Percentiles rank a stretch among this genome's conserved stretches.
Conservation (phyloP, 2,888 invertebrate species). For the Itoplectis maculator region DNA sequence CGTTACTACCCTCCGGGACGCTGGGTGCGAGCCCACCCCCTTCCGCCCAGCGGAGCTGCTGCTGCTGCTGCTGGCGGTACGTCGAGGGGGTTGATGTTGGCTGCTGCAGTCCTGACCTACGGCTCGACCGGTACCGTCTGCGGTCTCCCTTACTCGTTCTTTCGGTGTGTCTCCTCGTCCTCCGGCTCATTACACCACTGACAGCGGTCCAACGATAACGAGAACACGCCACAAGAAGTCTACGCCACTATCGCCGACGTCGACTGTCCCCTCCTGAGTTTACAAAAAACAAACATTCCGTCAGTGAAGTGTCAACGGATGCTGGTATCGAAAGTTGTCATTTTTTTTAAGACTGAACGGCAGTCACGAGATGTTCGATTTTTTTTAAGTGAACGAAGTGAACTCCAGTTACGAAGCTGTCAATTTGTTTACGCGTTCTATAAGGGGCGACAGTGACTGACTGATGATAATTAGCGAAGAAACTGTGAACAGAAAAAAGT, state of each 20-base stretch:
- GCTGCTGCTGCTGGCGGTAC: slow-evolving; percentile 53
- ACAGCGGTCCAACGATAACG: slow-evolving; percentile 13
- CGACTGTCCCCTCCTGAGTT: neutral
- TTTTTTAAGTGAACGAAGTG: neutral
- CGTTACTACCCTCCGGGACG: slow-evolving; percentile 65
- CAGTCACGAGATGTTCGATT: neutral
- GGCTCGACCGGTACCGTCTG: slow-evolving; percentile 67
- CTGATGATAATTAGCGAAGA: neutral
- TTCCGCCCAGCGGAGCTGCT: slow-evolving; percentile 67
- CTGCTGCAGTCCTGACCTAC: slow-evolving; percentile 70
- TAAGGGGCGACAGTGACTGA: neutral
- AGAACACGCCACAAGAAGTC: neutral
- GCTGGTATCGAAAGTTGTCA: neutral
- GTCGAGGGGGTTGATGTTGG: slow-evolving; percentile 65
- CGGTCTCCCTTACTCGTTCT: slow-evolving; percentile 63
- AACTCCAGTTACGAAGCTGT: neutral
- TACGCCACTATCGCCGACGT: neutral
- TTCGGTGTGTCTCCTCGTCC: slow-evolving; percentile 47
- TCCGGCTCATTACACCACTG: slow-evolving; percentile 26
- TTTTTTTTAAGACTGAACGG: slow-evolving; percentile 1
- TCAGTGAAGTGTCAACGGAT: slow-evolving; percentile 29
- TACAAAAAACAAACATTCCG: neutral
- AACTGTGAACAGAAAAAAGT: neutral
- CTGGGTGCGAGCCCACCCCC: slow-evolving; percentile 67
- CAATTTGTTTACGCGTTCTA: neutral